These are phyloP conservation scores for Geotrupes spiniger DNA, from an alignment of 2,888 invertebrate genomes.

Conservation along the genomic window DNA sequence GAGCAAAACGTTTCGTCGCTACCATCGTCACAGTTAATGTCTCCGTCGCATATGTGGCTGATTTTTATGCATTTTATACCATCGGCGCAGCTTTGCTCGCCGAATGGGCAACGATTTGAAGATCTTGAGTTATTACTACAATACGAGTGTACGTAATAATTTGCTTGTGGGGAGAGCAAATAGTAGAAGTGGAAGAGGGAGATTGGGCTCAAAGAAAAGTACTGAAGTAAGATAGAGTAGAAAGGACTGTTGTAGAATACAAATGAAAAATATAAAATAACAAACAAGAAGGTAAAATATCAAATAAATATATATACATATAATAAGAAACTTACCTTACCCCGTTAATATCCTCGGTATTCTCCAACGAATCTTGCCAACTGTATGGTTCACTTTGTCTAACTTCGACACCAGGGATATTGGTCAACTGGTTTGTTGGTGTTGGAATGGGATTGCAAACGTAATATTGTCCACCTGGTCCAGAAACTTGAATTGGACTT, in stretches of 20 bases:
- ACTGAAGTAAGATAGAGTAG: too few relatives aligned
- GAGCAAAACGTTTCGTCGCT: conserved; percentile 75
- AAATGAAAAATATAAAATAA: too few relatives aligned
- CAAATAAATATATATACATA: neutral
- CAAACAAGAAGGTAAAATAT: too few relatives aligned
- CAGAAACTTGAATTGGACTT: conserved; percentile 22
- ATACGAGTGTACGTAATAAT: conserved; percentile 6
- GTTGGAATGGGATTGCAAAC: conserved; percentile 43
- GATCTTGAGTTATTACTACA: conserved; percentile 36
- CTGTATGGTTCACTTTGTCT: conserved; percentile 31
- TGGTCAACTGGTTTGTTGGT: conserved; percentile 30
- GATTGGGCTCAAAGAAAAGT: too few relatives aligned
- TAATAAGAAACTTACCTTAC: conserved; percentile 6
- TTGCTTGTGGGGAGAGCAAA: too few relatives aligned
- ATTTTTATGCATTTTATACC: conserved; percentile 54
- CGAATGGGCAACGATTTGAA: conserved; percentile 37
- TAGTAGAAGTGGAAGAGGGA: too few relatives aligned
- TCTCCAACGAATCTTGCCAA: conserved; percentile 28
- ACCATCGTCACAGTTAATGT: conserved; percentile 72
- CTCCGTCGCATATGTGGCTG: conserved; percentile 70
- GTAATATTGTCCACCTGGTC: conserved; percentile 42
- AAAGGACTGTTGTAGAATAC: too few relatives aligned
- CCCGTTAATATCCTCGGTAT: conserved; percentile 1
- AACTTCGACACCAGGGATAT: conserved; percentile 42
- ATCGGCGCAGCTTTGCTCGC: conserved; percentile 43